phyloP scores from a whole-genome alignment of 2,113 vertebrate species.

The Tor tambroides region DNA sequence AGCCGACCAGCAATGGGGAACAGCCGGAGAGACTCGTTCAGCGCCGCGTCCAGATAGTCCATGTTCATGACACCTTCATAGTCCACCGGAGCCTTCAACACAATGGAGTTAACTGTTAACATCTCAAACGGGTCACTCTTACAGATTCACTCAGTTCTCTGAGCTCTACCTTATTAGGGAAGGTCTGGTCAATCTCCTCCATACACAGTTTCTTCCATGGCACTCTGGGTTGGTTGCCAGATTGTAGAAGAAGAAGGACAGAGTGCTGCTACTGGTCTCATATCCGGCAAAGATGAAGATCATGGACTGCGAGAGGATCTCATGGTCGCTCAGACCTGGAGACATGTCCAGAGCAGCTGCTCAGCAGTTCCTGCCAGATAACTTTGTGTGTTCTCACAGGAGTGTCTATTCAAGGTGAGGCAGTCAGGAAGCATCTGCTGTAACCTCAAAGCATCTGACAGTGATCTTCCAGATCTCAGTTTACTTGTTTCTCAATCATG shows the following conservation, averaged over 20 bases:
- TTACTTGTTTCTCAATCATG: too few relatives aligned
- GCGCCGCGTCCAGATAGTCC: slow-evolving; percentile 85
- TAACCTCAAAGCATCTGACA: too few relatives aligned
- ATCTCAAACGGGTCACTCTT: background rate
- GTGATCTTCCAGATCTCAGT: too few relatives aligned
- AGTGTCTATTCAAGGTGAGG: too few relatives aligned
- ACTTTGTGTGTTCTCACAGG: too few relatives aligned
- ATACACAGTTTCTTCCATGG: slow-evolving; percentile 76
- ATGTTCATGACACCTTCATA: slow-evolving; percentile 75
- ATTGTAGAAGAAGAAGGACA: slow-evolving; percentile 73
- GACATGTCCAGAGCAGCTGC: too few relatives aligned
- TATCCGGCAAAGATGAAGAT: slow-evolving; percentile 82
- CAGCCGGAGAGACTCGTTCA: slow-evolving; percentile 78
- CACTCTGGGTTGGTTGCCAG: slow-evolving; percentile 76
- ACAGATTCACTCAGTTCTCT: too few relatives aligned
- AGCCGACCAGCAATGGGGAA: slow-evolving; percentile 67
- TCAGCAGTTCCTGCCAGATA: too few relatives aligned
- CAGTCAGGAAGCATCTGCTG: too few relatives aligned
- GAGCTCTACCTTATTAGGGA: slow-evolving; percentile 76
- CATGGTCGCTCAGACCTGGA: slow-evolving; percentile 80
- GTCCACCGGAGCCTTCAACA: slow-evolving; percentile 66
- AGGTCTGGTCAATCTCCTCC: slow-evolving; percentile 75
- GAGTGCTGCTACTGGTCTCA: slow-evolving; percentile 77
- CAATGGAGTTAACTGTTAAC: too few relatives aligned
- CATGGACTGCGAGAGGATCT: slow-evolving; percentile 80